Percentiles rank a stretch among this genome's conserved stretches.
These are phyloP conservation scores for Thereva nobilitata DNA, from an alignment of 2,888 invertebrate species.

Conservation along the genomic window DNA sequence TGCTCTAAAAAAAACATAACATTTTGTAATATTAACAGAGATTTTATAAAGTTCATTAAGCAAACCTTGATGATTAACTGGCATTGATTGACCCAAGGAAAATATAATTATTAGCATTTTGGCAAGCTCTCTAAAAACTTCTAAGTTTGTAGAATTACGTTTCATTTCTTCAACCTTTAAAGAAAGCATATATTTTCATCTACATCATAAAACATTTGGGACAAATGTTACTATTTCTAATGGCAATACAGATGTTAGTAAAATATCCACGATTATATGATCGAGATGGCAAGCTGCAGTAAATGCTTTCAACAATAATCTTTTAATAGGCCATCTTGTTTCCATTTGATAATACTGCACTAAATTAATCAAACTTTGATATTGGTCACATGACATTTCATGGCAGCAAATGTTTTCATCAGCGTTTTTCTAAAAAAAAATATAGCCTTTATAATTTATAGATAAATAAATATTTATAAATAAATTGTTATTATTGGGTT, in stretches of 20 bases:
- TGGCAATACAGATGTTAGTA: slow-evolving; percentile 86
- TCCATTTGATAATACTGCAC: slow-evolving; percentile 98
- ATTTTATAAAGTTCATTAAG: background rate
- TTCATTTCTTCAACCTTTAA: slow-evolving; percentile 70
- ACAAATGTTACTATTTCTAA: slow-evolving; percentile 82
- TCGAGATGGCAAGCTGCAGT: slow-evolving; percentile 87
- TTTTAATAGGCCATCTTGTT: slow-evolving; percentile 81
- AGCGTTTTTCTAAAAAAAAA: slow-evolving; percentile 74
- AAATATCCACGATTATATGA: slow-evolving; percentile 76
- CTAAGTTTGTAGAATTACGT: slow-evolving; percentile 75
- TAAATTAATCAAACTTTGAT: slow-evolving; percentile 79
- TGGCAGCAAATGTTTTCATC: slow-evolving; percentile 86
- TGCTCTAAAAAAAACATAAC: slow-evolving; percentile 66
- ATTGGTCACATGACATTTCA: slow-evolving; percentile 81
- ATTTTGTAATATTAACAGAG: background rate
- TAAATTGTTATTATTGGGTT: background rate
- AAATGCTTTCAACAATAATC: slow-evolving; percentile 81
- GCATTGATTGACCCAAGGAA: slow-evolving; percentile 88
- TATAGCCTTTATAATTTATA: background rate
- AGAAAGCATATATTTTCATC: slow-evolving; percentile 7
- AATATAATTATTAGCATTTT: slow-evolving; percentile 85
- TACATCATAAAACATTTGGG: background rate
- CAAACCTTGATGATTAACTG: slow-evolving; percentile 83
- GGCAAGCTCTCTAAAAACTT: slow-evolving; percentile 80
- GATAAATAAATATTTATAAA: background rate